A percentile compares a stretch with the other conserved stretches of the same genome.
These are phyloP conservation scores for Stomatorhinus walkeri DNA, from an alignment of 2,797 vertebrate genomes.

Conservation along the genomic window DNA sequence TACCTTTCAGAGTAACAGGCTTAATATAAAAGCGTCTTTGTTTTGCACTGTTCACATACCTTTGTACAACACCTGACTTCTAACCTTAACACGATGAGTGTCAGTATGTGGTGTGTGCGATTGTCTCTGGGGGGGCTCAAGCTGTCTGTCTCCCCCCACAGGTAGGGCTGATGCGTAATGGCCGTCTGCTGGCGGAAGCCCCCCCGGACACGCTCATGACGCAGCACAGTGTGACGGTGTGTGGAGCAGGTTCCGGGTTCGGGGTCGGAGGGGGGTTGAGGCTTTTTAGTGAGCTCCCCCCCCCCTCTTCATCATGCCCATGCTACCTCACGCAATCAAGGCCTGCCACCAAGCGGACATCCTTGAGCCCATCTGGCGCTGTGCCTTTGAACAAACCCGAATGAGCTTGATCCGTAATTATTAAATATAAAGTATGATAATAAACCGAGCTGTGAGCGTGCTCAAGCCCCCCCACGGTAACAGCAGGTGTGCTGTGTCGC, in stretches of 20 bases:
- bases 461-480: neutral
- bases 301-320: neutral
- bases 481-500: neutral
- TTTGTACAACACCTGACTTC: neutral
- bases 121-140: neutral
- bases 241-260: conserved; percentile 30
- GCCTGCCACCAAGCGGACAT: neutral
- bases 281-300: neutral
- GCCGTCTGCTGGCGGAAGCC: conserved; percentile 61
- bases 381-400: neutral
- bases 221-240: conserved; percentile 58
- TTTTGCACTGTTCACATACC: neutral
- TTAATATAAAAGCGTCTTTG: neutral
- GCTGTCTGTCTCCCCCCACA: conserved; percentile 23
- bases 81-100: neutral
- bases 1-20: neutral
- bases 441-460: neutral
- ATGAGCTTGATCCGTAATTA: neutral
- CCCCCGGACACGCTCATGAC: conserved; percentile 63
- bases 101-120: neutral
- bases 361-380: neutral
- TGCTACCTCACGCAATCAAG: neutral
- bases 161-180: conserved; percentile 71
- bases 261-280: neutral
- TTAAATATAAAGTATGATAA: neutral